Conservation (phyloP, 2,113 vertebrate species). For the Butorides virescens region DNA sequence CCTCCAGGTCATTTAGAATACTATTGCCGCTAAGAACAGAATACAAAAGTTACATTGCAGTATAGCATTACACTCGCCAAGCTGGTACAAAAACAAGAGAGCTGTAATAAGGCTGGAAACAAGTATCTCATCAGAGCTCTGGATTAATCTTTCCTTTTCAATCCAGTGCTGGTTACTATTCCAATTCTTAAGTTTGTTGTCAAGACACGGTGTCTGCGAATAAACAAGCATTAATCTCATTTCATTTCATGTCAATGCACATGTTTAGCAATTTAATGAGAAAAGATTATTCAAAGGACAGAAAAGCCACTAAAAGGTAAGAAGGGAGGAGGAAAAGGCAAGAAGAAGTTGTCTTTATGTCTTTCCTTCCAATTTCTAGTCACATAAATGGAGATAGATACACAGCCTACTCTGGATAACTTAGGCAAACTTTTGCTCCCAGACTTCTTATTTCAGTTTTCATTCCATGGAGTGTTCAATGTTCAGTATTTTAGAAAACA, state of each 20-base stretch:
- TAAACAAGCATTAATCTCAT: neutral
- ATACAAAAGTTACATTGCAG: neutral
- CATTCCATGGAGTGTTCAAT: neutral
- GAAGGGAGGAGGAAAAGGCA: neutral
- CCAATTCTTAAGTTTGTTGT: rapidly evolving
- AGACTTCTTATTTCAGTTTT: neutral
- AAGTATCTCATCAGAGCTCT: neutral
- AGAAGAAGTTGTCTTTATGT: neutral
- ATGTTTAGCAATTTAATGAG: neutral
- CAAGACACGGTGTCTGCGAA: neutral
- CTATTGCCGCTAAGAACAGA: neutral
- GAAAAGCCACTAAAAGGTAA: neutral
- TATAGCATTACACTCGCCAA: neutral
- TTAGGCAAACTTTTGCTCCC: neutral
- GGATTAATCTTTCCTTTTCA: neutral
- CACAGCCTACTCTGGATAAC: neutral
- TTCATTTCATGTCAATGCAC: neutral
- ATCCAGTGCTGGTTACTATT: neutral
- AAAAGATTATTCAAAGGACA: neutral
- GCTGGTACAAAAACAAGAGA: neutral
- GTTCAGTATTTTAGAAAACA: neutral
- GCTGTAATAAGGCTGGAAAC: neutral
- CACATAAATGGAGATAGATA: neutral
- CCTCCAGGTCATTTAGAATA: neutral
- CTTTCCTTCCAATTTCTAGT: neutral